Evolutionary conservation across 2,888 invertebrate genomes (phyloP).

Genomic region (Dinocampus coccinellae): DNA sequence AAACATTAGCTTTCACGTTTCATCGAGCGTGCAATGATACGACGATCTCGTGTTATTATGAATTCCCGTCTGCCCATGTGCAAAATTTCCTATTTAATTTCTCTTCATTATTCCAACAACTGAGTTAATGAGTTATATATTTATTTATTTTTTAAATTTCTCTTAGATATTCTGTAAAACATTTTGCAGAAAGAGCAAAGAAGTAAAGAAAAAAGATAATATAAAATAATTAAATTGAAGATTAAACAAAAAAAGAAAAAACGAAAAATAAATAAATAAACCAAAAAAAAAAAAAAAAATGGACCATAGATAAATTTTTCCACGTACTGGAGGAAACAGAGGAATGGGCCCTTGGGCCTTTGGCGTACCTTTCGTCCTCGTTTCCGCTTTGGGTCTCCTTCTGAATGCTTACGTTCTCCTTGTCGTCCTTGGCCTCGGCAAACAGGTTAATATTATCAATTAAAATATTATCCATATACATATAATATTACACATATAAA

Average conservation of each 20-base stretch:
- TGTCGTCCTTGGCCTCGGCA: slow-evolving; percentile 76
- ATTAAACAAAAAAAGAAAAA: background rate
- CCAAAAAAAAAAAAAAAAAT: background rate
- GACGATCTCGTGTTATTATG: background rate
- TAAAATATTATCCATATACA: background rate
- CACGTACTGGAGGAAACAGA: slow-evolving; percentile 45
- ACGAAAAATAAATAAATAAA: background rate
- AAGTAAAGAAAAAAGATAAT: too few relatives aligned
- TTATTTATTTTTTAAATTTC: too few relatives aligned
- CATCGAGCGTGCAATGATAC: background rate
- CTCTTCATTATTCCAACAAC: background rate
- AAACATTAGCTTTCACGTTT: background rate
- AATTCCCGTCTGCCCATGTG: background rate
- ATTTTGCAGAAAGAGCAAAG: too few relatives aligned
- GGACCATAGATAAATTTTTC: slow-evolving; percentile 3
- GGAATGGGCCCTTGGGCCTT: slow-evolving; percentile 78
- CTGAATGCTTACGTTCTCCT: slow-evolving; percentile 82
- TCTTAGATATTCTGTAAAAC: too few relatives aligned
- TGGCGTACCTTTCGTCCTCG: slow-evolving; percentile 78
- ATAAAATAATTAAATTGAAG: too few relatives aligned
- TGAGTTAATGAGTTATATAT: too few relatives aligned
- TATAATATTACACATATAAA: slow-evolving; percentile 6
- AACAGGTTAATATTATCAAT: slow-evolving; percentile 55
- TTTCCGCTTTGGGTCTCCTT: slow-evolving; percentile 79
- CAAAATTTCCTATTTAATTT: background rate